These are phyloP conservation scores for Zoanthus gigantus DNA, from an alignment of 92 coral and sea anemone genomes.

Conservation along the genomic window DNA sequence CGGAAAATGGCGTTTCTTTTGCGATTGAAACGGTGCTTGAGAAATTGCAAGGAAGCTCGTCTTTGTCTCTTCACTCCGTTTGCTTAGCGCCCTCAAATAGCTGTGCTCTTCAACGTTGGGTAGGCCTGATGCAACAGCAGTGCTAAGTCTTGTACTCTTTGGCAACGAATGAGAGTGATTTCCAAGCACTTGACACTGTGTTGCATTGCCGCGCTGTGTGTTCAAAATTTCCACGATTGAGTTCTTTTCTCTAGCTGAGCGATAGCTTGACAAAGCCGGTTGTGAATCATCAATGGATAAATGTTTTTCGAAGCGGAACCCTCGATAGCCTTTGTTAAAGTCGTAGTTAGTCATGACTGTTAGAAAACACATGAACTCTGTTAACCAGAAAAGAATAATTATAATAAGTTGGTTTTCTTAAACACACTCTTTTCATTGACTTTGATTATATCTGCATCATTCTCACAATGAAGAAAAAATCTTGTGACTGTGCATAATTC, in stretches of 20 bases:
- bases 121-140: background rate
- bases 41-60: background rate
- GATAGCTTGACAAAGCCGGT: slow-evolving; percentile 71
- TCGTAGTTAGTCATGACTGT: slow-evolving; percentile 78
- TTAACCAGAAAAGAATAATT: too few relatives aligned
- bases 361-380: background rate
- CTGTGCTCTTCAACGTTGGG: background rate
- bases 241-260: slow-evolving; percentile 55
- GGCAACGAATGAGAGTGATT: slow-evolving; percentile 21
- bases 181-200: background rate
- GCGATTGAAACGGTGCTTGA: slow-evolving; percentile 17
- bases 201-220: slow-evolving; percentile 47
- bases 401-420: too few relatives aligned
- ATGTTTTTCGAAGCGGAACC: slow-evolving; percentile 76
- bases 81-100: background rate
- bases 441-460: too few relatives aligned
- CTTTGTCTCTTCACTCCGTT: background rate
- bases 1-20: background rate
- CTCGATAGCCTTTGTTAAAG: slow-evolving; percentile 81
- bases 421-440: too few relatives aligned
- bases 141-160: background rate
- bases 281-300: slow-evolving; percentile 62
- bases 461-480: too few relatives aligned
- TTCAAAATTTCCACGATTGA: slow-evolving; percentile 62
- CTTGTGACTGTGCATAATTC: too few relatives aligned